Percentiles rank a stretch among this genome's conserved stretches.
Conservation (phyloP, 2,888 invertebrate species). For the Leucoptera coffeella region DNA sequence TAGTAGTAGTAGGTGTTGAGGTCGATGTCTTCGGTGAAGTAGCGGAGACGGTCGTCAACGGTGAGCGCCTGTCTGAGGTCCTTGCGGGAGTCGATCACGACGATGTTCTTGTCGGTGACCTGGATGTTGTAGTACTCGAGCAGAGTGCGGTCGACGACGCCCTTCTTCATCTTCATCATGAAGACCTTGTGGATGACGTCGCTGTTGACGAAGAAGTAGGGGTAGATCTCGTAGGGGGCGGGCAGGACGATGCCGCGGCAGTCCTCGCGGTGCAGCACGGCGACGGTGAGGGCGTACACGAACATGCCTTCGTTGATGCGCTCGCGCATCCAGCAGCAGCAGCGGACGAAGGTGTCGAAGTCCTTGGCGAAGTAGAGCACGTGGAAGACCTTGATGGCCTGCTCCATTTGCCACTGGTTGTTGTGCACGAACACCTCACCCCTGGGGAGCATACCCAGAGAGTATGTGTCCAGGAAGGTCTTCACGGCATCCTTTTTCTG, state of each 20-base stretch:
- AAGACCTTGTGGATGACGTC: slow-evolving; percentile 64
- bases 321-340: slow-evolving; percentile 64
- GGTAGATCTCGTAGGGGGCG: slow-evolving; percentile 70
- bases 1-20: slow-evolving; percentile 67
- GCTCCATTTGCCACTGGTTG: slow-evolving; percentile 53
- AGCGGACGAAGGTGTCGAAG: slow-evolving; percentile 61
- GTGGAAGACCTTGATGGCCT: slow-evolving; percentile 58
- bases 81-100: slow-evolving; percentile 64
- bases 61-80: slow-evolving; percentile 51
- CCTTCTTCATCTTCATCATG: slow-evolving; percentile 57
- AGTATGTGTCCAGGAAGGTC: slow-evolving; percentile 48
- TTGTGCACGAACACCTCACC: slow-evolving; percentile 57
- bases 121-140: slow-evolving; percentile 44
- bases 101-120: slow-evolving; percentile 48
- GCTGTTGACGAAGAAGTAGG: slow-evolving; percentile 68
- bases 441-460: slow-evolving; percentile 53
- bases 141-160: slow-evolving; percentile 43
- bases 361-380: slow-evolving; percentile 62
- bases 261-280: slow-evolving; percentile 62
- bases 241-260: slow-evolving; percentile 62
- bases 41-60: slow-evolving; percentile 57
- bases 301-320: slow-evolving; percentile 70
- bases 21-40: slow-evolving; percentile 74
- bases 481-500: slow-evolving; percentile 53
- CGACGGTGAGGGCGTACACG: slow-evolving; percentile 61